Base-by-base conservation (phyloP, 2,113 vertebrate species). In the Heterocephalus glaber region DNA sequence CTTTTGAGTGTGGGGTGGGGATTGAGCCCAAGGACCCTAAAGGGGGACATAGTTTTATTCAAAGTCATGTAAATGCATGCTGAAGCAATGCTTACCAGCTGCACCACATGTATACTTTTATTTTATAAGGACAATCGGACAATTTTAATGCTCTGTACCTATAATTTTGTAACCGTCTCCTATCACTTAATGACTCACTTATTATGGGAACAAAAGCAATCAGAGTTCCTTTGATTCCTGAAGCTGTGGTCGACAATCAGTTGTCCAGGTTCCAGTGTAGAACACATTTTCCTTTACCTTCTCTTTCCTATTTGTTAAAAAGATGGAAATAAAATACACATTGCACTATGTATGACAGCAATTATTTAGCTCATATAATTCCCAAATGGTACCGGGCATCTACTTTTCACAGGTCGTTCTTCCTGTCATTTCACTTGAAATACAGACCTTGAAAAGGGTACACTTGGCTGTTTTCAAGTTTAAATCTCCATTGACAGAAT, bases 361-460 rank as follows among this genome's bases (percentile, higher is more conserved):
- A 56, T 90, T 72, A 90, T 79, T 86, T 72, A 68, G 63, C 77
- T 84, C 89, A 38, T 65, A n/a, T 89, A 16, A 96, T 61, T 74
- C 85, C 94, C 54, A n/a, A 74, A 66, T 52, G 70, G n/a, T 22
- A n/a, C 49, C 72, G 20, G 52, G 81, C 61, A 89, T 86, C 86
- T 35, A n/a, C 8, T 12, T 66, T 93, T 68, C 63, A 12, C 68
- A 33, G 84, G 52, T 58, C 49, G 30, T 52, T 83, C 70, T 38
- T 89, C 66, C 83, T 79, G 92, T 70, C 58, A 79, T 87, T 95
- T 70, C 61, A 19, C 81, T 72, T 70, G 95, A 87, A 92, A 79
- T 70, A 44, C 7, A 85, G 95, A 79, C 89, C 61, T 87, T 22
- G 44, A 70, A 96, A 86, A 80, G 80, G 38, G 26, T 17, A 56